A percentile compares a stretch with the other conserved stretches of the same genome.
Conservation (phyloP, 1,140 invertebrate genomes). For the Centruroides sculpturatus region DNA sequence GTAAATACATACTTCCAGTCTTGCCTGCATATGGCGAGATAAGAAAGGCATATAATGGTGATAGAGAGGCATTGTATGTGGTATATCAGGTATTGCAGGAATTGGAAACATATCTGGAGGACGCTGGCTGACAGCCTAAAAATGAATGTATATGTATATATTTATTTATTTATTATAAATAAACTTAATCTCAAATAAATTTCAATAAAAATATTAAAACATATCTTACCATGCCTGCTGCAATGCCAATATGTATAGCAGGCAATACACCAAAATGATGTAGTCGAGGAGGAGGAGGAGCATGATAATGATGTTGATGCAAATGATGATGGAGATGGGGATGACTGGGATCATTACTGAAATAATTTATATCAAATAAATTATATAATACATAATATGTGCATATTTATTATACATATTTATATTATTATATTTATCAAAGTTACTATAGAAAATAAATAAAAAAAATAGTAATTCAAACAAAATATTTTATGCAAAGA, state of each 20-base stretch:
- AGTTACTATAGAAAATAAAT: too few species aligned
- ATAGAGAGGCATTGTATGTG: conserved; percentile 14
- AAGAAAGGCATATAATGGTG: conserved; percentile 17
- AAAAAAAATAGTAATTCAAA: too few species aligned
- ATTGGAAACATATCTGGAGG: conserved; percentile 17
- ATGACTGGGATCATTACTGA: conserved; percentile 26
- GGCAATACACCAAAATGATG: conserved; percentile 31
- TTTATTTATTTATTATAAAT: not conserved
- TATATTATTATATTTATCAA: too few species aligned
- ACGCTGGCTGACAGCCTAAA: conserved; percentile 15
- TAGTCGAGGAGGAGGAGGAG: conserved; percentile 30
- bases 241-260: conserved; percentile 33
- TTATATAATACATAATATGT: too few species aligned
- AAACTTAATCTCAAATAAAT: not conserved
- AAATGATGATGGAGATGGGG: conserved; percentile 46
- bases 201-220: not conserved
- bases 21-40: conserved; percentile 26
- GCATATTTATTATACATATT: too few species aligned
- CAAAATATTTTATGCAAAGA: too few species aligned
- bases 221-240: conserved; percentile 22
- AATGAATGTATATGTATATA: not conserved
- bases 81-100: conserved; percentile 19
- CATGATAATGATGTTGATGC: conserved; percentile 48
- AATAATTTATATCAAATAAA: not conserved
- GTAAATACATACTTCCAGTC: conserved; percentile 19